These are phyloP conservation scores for Hypotaenidia okinawae DNA, from an alignment of 2,797 vertebrate genomes.

Conservation along the genomic window DNA sequence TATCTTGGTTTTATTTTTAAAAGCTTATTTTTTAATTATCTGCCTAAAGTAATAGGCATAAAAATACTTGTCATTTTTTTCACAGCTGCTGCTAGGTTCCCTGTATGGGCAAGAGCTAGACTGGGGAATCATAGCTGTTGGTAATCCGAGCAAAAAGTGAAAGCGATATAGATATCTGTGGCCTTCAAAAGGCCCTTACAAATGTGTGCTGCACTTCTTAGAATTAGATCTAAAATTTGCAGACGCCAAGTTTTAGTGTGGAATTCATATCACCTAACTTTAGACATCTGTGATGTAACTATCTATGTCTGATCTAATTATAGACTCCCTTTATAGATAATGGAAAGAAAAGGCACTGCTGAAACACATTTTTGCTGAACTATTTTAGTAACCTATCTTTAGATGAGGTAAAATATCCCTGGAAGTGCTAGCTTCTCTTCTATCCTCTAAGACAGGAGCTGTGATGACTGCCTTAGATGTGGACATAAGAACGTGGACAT, in stretches of 20 bases:
- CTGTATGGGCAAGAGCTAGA: neutral
- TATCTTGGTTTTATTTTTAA: neutral
- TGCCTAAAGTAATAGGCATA: neutral
- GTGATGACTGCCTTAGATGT: neutral
- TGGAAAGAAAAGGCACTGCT: neutral
- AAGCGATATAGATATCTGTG: fast-evolving
- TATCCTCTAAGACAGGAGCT: neutral
- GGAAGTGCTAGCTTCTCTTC: neutral
- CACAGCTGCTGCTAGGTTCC: neutral
- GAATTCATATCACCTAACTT: neutral
- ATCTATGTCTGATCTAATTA: slow-evolving; percentile 22
- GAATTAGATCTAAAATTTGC: neutral
- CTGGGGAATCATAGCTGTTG: neutral
- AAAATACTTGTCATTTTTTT: neutral
- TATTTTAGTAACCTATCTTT: neutral
- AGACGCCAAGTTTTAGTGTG: neutral
- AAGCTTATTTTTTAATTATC: neutral
- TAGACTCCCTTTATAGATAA: neutral
- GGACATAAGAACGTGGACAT: neutral
- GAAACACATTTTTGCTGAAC: neutral
- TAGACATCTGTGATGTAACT: neutral
- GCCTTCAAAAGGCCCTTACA: neutral
- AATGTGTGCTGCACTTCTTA: neutral
- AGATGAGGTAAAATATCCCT: neutral
- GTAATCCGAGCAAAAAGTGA: neutral